Evolutionary conservation across 2,797 vertebrate genomes (phyloP).

Genomic region (Thunnus albacares): DNA sequence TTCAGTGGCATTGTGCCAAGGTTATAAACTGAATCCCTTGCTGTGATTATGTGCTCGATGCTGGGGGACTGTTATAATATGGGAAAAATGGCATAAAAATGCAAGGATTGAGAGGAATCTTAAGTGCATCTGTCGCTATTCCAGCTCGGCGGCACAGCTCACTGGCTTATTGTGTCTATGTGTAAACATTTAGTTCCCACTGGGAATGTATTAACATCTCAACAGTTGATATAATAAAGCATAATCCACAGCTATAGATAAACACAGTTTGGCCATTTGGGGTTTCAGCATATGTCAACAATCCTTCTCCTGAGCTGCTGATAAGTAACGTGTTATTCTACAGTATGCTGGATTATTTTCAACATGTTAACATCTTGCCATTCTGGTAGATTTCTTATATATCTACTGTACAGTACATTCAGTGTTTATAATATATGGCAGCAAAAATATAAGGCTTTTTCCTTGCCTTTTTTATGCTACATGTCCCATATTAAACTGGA

Average conservation of each 20-base stretch:
- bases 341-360: constrained; percentile 22
- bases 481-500: constrained; percentile 85
- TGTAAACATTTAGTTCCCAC: constrained; percentile 57
- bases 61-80: constrained; percentile 80
- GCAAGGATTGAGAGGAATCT: constrained; percentile 65
- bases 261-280: constrained; percentile 57
- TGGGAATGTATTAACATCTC: constrained; percentile 59
- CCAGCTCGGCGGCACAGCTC: constrained; percentile 40
- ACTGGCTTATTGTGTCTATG: constrained; percentile 37
- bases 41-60: constrained; percentile 70
- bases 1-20: constrained; percentile 63
- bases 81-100: constrained; percentile 82
- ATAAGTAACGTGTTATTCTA: constrained; percentile 23
- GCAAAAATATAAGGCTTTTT: constrained; percentile 14
- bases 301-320: constrained; percentile 42
- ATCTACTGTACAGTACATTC: not conserved
- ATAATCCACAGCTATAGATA: constrained; percentile 62
- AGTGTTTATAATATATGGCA: not conserved
- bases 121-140: constrained; percentile 24
- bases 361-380: constrained; percentile 7
- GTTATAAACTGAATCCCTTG: constrained; percentile 57
- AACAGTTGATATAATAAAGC: constrained; percentile 50
- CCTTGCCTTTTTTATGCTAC: constrained; percentile 75
- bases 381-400: not conserved
- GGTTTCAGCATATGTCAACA: constrained; percentile 38